Percentiles rank a stretch among this genome's conserved stretches.
Evolutionary conservation across 2,888 invertebrate species (phyloP).

Genomic region (Mamestra brassicae): DNA sequence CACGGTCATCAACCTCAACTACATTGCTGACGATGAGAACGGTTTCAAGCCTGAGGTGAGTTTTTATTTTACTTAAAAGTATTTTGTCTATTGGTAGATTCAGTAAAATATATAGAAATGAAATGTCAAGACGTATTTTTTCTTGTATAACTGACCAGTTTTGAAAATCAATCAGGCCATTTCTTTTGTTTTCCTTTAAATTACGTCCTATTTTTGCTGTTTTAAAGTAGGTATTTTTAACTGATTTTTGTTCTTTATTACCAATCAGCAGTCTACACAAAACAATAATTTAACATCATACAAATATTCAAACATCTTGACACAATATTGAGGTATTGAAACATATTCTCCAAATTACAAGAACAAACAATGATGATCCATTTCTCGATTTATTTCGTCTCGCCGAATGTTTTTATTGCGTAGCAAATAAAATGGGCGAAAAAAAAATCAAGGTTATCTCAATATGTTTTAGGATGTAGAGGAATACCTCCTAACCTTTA

Average conservation of each 20-base stretch:
- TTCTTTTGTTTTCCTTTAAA: too few relatives aligned
- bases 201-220: too few relatives aligned
- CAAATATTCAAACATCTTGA: too few relatives aligned
- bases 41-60: conserved; percentile 90
- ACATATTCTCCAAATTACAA: neutral
- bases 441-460: conserved; percentile 46
- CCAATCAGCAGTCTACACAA: too few relatives aligned
- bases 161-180: too few relatives aligned
- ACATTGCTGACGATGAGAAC: conserved; percentile 93
- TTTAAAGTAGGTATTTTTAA: too few relatives aligned
- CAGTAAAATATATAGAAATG: too few relatives aligned
- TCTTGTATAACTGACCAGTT: too few relatives aligned
- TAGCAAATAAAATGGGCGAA: conserved; percentile 14
- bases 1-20: conserved; percentile 92
- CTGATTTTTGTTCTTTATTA: too few relatives aligned
- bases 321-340: neutral
- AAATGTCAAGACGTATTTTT: too few relatives aligned
- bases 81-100: too few relatives aligned
- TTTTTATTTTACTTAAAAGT: neutral
- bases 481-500: conserved; percentile 56
- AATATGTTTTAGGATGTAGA: conserved; percentile 34
- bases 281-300: too few relatives aligned
- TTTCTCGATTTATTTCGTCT: conserved; percentile 21
- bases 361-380: neutral
- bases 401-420: conserved; percentile 12